Evolutionary conservation across 2,888 invertebrate genomes (phyloP).

Genomic region (Homarus gammarus): DNA sequence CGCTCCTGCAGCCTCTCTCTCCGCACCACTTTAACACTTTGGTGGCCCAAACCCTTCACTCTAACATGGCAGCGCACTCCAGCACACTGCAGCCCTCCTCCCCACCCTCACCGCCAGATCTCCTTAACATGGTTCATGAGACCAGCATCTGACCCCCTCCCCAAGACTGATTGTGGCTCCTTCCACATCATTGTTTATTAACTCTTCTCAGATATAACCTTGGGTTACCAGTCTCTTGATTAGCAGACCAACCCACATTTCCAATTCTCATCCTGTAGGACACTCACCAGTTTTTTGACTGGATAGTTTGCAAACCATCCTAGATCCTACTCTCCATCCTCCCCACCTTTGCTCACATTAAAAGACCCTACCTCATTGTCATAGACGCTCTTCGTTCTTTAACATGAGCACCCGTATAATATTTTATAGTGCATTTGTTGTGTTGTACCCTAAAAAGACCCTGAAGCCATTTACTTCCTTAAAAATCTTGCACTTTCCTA

Average conservation of each 20-base stretch:
- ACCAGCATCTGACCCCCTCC: conserved; percentile 83
- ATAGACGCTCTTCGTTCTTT: neutral
- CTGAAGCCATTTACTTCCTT: neutral
- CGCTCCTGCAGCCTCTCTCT: conserved; percentile 74
- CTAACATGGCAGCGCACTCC: conserved; percentile 77
- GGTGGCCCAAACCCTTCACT: conserved; percentile 75
- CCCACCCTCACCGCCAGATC: conserved; percentile 82
- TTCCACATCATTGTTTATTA: conserved; percentile 34
- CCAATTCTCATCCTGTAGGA: conserved; percentile 42
- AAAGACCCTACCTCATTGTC: conserved; percentile 4
- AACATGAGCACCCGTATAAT: neutral
- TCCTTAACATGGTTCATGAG: conserved; percentile 83
- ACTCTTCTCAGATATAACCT: conserved; percentile 33
- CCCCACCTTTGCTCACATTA: conserved; percentile 3
- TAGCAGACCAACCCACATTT: conserved; percentile 52
- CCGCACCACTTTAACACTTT: conserved; percentile 74
- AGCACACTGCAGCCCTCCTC: conserved; percentile 76
- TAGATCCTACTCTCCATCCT: conserved; percentile 9
- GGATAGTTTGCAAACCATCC: conserved; percentile 20
- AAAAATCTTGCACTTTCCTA: neutral
- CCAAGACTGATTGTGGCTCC: conserved; percentile 65
- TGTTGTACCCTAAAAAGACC: neutral
- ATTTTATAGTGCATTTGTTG: neutral
- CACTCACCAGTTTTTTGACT: conserved; percentile 38
- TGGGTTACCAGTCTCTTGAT: conserved; percentile 49